Evolutionary conservation across 1,140 invertebrate species (phyloP).

Genomic region (Elymnias hypermnestra): DNA sequence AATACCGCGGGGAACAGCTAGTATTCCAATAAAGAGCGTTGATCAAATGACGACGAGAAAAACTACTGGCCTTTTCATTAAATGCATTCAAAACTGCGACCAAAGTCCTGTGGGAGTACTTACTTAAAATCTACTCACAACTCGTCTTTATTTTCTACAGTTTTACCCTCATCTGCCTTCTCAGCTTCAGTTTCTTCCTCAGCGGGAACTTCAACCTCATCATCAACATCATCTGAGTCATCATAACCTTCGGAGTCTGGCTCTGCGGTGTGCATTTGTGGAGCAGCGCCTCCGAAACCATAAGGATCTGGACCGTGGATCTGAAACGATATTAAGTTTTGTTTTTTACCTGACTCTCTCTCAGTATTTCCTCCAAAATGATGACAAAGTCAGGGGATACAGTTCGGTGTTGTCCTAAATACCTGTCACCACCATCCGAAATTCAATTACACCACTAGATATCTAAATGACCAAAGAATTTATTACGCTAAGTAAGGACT

Average conservation of each 20-base stretch:
- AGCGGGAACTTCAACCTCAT: slow-evolving; percentile 9
- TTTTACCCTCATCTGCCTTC: slow-evolving; percentile 16
- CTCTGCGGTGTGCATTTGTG: slow-evolving; percentile 11
- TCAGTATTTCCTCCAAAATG: not conserved
- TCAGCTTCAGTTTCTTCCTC: not conserved
- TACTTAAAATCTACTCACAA: not conserved
- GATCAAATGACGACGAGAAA: too few species aligned
- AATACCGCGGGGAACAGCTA: too few species aligned
- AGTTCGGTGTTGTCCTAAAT: too few species aligned
- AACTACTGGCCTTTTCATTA: too few species aligned
- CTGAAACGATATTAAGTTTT: slow-evolving; percentile 14
- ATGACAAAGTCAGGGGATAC: too few species aligned
- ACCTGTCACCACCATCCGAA: too few species aligned
- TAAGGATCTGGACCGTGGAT: slow-evolving; percentile 59
- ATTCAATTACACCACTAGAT: too few species aligned
- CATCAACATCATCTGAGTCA: slow-evolving; percentile 7
- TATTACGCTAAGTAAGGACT: too few species aligned
- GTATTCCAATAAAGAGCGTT: too few species aligned
- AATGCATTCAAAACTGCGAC: too few species aligned
- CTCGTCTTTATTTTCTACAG: not conserved
- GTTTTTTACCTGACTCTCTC: not conserved
- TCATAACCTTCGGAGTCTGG: slow-evolving; percentile 29
- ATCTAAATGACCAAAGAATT: too few species aligned
- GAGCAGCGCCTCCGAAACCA: slow-evolving; percentile 42
- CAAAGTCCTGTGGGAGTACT: not conserved